Base-by-base conservation (phyloP, 1,140 invertebrate genomes). In the Ctenoplectra terminalis region DNA sequence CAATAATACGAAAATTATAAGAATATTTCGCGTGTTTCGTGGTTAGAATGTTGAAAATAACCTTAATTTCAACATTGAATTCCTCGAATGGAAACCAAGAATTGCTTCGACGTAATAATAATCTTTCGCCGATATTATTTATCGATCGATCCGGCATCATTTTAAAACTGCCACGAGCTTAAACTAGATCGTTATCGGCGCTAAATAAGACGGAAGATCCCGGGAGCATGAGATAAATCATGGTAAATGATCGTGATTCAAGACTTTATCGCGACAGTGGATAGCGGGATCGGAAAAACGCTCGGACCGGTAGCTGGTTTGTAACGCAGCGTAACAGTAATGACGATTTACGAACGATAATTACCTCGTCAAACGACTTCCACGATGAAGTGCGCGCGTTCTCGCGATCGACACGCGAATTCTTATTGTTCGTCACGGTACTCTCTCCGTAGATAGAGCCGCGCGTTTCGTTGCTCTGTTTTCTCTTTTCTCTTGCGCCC, bases 301-400 rank as follows among this genome's bases (percentile, higher is more conserved):
- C 58, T n/a, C 34, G 58, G 64, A 76, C 84, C 66, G 64, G 77
- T 81, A 83, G 78, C 71, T 58, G 46, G 37, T 61, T 73, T 40
- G 69, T 82, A 70, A 84, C 46, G 64, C 26, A 40, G 29, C 64
- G 50, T 75, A 81, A 81, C 61, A 67, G 34, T 75, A 81, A 86
- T 78, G 83, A 86, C 83, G 83, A 86, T 86, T 85, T 77, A 82
- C 83, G 60, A 54, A 71, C 67, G 84, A 87, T 85, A 86, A 86
- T 71, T 58, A 82, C 71, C 85, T 86, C n/a, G 56, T 81, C 63
- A 20, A 70, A 74, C 83, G n/a, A 56, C 64, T 82, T 78, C 26
- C 50, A 67, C 52, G 23, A 23, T 23, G 34, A 29, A 52, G 23
- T 9, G n/a, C 37, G 29, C 40, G 34, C 81, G 48, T 61, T 69